Conservation (phyloP, 2,113 vertebrate genomes). For the Corythaixoides concolor region DNA sequence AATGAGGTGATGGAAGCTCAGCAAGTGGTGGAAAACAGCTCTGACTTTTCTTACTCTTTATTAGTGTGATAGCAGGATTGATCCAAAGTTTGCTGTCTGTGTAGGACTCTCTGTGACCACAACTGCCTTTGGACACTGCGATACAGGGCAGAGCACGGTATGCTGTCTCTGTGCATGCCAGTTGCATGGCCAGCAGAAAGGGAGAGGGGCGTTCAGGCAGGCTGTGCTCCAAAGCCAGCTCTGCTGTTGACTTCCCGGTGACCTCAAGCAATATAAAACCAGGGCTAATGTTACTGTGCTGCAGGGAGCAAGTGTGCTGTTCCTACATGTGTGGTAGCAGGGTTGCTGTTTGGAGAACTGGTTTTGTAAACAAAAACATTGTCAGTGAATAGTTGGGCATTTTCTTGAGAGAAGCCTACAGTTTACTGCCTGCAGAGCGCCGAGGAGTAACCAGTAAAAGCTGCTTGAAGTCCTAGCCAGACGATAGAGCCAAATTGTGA, state of each 20-base stretch:
- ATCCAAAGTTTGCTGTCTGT: background rate
- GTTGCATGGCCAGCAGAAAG: accelerated
- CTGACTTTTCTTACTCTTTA: background rate
- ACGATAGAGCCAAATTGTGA: background rate
- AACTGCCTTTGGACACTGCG: background rate
- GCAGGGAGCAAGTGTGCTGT: background rate
- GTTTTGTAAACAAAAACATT: background rate
- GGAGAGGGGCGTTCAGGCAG: background rate
- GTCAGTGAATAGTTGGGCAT: background rate
- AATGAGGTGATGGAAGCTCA: background rate
- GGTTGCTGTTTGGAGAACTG: background rate
- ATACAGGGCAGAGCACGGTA: accelerated
- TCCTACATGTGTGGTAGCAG: background rate
- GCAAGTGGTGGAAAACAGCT: background rate
- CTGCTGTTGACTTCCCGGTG: background rate
- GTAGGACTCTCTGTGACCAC: background rate
- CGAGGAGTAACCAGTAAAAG: background rate
- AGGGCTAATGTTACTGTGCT: background rate
- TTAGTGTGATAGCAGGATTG: background rate
- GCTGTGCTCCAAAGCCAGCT: background rate
- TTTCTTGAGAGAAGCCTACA: background rate
- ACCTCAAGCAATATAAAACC: background rate
- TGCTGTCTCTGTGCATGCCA: accelerated
- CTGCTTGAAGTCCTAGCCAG: background rate
- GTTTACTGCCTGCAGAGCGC: background rate